Evolutionary conservation across 2,113 vertebrate species (phyloP), one percentile per base, ranked within the genome.

Genomic region (Eonycteris spelaea): DNA sequence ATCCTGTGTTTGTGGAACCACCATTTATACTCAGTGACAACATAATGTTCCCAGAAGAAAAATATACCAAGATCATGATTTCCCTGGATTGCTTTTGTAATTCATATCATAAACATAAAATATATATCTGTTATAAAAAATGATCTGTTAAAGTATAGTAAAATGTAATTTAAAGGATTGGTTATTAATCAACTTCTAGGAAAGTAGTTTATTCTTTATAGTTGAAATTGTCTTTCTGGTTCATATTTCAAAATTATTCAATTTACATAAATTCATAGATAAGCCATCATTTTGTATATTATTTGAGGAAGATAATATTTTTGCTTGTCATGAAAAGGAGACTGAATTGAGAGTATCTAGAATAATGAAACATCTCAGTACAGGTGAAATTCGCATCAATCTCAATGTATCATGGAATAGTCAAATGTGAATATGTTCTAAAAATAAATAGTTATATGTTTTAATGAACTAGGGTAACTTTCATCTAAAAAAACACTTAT

Each of bases 231-330:
- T 71, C 4, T 90, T 33, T 90, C 7, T 87, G 26, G 11, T 88
- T 73, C 53, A 6, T 19, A 43, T 83, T 90, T 97, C 24, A 92
- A 61, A 97, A 28, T 73, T 90, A 35, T 78, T 53, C 55, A 86
- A 1, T 53, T 93, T 95, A 55, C 7, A 68, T 71, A 57, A 63
- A 35, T 77, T 86, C 5, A 75, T 22, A 90, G 19, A 83, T 1
- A 94, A 86, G 65, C 35, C 21, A 59, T 57, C 6, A 57, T 19
- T 86, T 86, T 91, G 13, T 84, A 28, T 92, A 14, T 57, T 68
- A 21, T 59, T 91, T 97, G 55, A 96, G 71, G 61, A 96, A 91
- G 53, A 80, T 82, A 68, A 65, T 95, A 84, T 22, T 94, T 92
- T 82, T 93, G 13, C 28, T 96, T 94, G 13, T 70, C 83, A 85